A percentile compares a stretch with the other conserved stretches of the same genome.
These are phyloP conservation scores for Bubo bubo DNA, from an alignment of 2,113 vertebrate genomes.

Conservation along the genomic window DNA sequence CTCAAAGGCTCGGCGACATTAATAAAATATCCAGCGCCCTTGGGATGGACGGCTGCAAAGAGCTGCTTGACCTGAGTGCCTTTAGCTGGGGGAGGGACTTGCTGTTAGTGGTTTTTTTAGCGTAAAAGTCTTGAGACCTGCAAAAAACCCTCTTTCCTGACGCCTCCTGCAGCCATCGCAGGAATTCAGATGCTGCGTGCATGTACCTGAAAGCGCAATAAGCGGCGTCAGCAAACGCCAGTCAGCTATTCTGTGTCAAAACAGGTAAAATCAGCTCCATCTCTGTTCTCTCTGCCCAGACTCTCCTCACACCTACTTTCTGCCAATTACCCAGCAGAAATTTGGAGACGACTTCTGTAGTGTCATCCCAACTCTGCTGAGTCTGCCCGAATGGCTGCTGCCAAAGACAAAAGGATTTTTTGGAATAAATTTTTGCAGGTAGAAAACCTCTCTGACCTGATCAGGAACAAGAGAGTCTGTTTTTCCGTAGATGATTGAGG, in stretches of 20 bases:
- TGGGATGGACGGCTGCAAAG: background rate
- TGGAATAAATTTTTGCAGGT: background rate
- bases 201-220: background rate
- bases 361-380: background rate
- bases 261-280: background rate
- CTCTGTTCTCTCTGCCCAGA: background rate
- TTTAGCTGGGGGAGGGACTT: background rate
- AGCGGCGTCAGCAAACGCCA: background rate
- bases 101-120: background rate
- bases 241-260: background rate
- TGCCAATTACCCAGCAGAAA: background rate
- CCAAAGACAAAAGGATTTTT: background rate
- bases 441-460: background rate
- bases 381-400: background rate
- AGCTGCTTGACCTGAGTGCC: background rate
- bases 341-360: background rate
- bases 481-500: no score
- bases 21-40: background rate
- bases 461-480: fast-evolving
- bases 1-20: background rate
- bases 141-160: background rate
- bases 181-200: background rate
- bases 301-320: background rate
- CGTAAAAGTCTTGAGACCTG: background rate
- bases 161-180: background rate